These are phyloP conservation scores for Brenthis daphne DNA, from an alignment of 2,888 invertebrate genomes.

Conservation along the genomic window DNA sequence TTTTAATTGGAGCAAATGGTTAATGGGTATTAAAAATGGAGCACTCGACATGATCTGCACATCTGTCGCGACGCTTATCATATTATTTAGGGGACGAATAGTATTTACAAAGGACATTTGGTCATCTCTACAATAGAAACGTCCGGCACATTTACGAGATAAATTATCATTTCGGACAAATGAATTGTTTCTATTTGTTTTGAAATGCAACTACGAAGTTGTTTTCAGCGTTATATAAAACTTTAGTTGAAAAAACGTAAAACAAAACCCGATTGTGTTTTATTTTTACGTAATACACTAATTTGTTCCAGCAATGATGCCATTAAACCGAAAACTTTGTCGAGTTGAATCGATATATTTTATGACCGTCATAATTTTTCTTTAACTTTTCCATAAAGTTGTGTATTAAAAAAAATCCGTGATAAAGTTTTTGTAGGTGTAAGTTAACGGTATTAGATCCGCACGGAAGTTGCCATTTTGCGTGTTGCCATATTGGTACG, in stretches of 20 bases:
- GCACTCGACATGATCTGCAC: not conserved
- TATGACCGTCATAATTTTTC: conserved; percentile 7
- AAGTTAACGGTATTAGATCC: conserved; percentile 25
- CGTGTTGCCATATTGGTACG: conserved; percentile 26
- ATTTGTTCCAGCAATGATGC: not conserved
- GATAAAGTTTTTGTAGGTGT: conserved; percentile 13
- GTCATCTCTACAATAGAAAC: not conserved
- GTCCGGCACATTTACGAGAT: conserved; percentile 8
- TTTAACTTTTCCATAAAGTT: not conserved
- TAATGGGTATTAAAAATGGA: conserved; percentile 17
- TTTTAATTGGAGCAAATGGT: conserved; percentile 8
- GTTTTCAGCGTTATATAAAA: conserved; percentile 1
- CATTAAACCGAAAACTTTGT: conserved; percentile 5
- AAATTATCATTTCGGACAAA: not conserved
- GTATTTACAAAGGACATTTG: conserved; percentile 9
- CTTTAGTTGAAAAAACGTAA: not conserved
- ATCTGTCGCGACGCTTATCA: conserved; percentile 9
- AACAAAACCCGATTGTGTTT: not conserved
- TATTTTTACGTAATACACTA: not conserved
- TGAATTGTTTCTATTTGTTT: not conserved
- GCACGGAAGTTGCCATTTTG: conserved; percentile 31
- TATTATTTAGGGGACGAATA: not conserved
- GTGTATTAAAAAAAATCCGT: conserved; percentile 1
- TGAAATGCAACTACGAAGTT: conserved; percentile 1
- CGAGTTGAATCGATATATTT: not conserved